Evolutionary conservation across 2,797 vertebrate species (phyloP).

Genomic region (Ctenopoma kingsleyae): DNA sequence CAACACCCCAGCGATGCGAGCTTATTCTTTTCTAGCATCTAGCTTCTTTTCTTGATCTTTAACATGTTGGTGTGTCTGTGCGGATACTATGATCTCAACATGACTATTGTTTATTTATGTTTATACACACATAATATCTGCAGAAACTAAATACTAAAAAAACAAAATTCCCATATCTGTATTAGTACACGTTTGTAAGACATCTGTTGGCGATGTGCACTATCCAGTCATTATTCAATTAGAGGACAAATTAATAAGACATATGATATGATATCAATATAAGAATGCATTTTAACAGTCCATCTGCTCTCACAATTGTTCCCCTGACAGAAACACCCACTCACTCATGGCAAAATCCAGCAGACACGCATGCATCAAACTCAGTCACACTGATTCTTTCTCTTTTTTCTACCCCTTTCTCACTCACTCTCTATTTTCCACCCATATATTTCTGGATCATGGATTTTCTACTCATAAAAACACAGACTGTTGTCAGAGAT

Average conservation of each 20-base stretch:
- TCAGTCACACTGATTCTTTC: conserved; percentile 23
- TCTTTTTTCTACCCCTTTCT: neutral
- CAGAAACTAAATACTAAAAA: neutral
- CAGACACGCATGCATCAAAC: conserved; percentile 45
- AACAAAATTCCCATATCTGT: neutral
- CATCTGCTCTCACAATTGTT: conserved; percentile 71
- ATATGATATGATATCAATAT: conserved; percentile 68
- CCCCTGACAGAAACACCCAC: conserved; percentile 65
- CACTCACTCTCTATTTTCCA: conserved; percentile 31
- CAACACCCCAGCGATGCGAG: neutral
- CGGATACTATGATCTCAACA: neutral
- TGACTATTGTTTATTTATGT: neutral
- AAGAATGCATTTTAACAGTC: conserved; percentile 62
- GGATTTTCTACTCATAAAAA: conserved; percentile 54
- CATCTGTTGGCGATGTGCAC: neutral
- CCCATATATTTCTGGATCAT: conserved; percentile 52
- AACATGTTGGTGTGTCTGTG: neutral
- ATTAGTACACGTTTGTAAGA: neutral
- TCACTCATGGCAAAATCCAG: conserved; percentile 46
- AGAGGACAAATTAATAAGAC: conserved; percentile 61
- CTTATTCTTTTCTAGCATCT: neutral
- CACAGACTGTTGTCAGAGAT: conserved; percentile 56
- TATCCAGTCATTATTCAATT: conserved; percentile 37
- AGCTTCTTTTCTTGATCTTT: no score
- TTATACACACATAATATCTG: neutral